Conservation (phyloP, 2,888 invertebrate genomes). For the Microdon myrmicae region DNA sequence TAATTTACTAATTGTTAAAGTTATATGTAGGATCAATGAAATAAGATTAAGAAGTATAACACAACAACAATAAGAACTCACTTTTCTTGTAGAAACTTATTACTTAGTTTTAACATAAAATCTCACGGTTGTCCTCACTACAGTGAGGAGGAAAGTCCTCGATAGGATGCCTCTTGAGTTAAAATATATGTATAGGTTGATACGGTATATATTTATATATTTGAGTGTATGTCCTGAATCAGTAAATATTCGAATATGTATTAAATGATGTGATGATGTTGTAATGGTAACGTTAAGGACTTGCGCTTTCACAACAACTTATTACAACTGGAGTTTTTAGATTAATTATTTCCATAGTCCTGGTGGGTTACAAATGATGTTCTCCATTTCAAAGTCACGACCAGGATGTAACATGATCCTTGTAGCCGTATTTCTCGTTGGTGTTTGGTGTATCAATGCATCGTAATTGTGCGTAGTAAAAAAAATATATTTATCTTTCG, state of each 20-base stretch:
- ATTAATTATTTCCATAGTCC: conserved; percentile 31
- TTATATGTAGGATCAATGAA: conserved; percentile 15
- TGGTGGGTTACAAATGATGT: conserved; percentile 38
- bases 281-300: conserved; percentile 25
- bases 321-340: too few species aligned
- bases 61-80: conserved; percentile 44
- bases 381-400: conserved; percentile 37
- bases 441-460: conserved; percentile 31
- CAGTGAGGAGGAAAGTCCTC: too few species aligned
- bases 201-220: conserved; percentile 8
- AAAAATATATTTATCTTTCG: conserved; percentile 39
- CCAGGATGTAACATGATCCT: conserved; percentile 32
- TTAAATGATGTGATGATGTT: conserved; percentile 34
- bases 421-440: conserved; percentile 14
- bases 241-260: background rate
- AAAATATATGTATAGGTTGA: conserved; percentile 28
- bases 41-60: conserved; percentile 31
- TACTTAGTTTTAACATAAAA: conserved; percentile 17
- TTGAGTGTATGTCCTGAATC: conserved; percentile 18
- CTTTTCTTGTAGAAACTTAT: conserved; percentile 20
- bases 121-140: too few species aligned
- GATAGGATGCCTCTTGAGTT: too few species aligned
- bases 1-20: conserved; percentile 47
- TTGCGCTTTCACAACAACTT: too few species aligned
- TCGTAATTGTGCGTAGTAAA: conserved; percentile 46